A percentile compares a stretch with the other conserved stretches of the same genome.
Evolutionary conservation across 2,113 vertebrate species (phyloP).

Genomic region (Hippocampus mohnikei): DNA sequence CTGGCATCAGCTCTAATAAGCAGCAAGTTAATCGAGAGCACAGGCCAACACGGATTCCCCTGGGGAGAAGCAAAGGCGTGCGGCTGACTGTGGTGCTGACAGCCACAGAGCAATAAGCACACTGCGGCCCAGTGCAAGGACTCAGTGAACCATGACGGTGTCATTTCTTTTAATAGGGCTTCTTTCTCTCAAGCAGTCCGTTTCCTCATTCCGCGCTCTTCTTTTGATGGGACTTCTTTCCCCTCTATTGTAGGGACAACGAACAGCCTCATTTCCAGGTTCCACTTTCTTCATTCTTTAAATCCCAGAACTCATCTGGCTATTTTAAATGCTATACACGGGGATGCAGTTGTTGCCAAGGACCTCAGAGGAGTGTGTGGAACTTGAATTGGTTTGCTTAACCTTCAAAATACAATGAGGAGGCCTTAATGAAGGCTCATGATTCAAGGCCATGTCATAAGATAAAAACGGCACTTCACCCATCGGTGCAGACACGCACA

Average conservation of each 20-base stretch:
- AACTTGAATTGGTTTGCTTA: conserved; percentile 76
- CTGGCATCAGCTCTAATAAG: conserved; percentile 67
- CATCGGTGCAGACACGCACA: conserved; percentile 38
- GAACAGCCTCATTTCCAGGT: conserved; percentile 11
- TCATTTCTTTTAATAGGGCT: conserved; percentile 72
- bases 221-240: conserved; percentile 13
- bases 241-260: conserved; percentile 25
- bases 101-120: conserved; percentile 69
- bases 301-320: conserved; percentile 40
- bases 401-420: conserved; percentile 74
- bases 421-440: conserved; percentile 67
- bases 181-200: conserved; percentile 42
- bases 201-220: conserved; percentile 24
- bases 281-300: conserved; percentile 26
- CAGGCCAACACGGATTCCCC: conserved; percentile 59
- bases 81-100: conserved; percentile 63
- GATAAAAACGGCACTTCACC: conserved; percentile 58
- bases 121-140: conserved; percentile 51
- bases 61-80: conserved; percentile 57
- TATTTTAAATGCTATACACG: conserved; percentile 65
- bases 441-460: conserved; percentile 71
- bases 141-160: conserved; percentile 67
- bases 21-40: conserved; percentile 66
- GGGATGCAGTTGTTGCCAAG: conserved; percentile 58
- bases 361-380: conserved; percentile 59